phyloP scores from a whole-genome alignment of 2,113 vertebrate genomes.

The Pachypanchax playfairii region DNA sequence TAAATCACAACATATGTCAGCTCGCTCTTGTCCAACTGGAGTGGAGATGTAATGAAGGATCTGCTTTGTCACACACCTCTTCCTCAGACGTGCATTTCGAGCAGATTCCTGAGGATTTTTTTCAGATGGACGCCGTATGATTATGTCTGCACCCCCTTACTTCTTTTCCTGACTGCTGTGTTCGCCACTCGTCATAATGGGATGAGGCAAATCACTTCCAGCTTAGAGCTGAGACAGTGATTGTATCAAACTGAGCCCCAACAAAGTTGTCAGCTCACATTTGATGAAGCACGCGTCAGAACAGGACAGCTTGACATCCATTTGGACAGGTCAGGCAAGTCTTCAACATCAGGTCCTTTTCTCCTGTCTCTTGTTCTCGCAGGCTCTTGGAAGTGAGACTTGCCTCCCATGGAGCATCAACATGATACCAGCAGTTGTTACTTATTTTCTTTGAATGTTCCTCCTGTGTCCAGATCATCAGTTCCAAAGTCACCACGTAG shows the following conservation, averaged over 20 bases:
- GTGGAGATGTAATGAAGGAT: slow-evolving; percentile 14
- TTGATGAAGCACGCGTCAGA: slow-evolving; percentile 73
- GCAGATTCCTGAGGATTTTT: slow-evolving; percentile 32
- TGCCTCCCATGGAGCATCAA: too few relatives aligned
- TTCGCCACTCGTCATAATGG: slow-evolving; percentile 62
- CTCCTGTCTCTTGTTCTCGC: too few relatives aligned
- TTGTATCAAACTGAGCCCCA: slow-evolving; percentile 76
- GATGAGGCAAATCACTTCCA: slow-evolving; percentile 67
- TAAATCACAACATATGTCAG: slow-evolving; percentile 41
- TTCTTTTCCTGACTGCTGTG: slow-evolving; percentile 12
- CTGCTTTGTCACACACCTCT: not conserved
- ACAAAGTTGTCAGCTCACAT: slow-evolving; percentile 78
- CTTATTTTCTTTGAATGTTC: slow-evolving; percentile 30
- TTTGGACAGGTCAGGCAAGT: slow-evolving; percentile 59
- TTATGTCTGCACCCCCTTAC: slow-evolving; percentile 27
- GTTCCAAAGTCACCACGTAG: slow-evolving; percentile 51
- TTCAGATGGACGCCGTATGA: slow-evolving; percentile 33
- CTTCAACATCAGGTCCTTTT: too few relatives aligned
- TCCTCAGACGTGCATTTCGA: slow-evolving; percentile 39
- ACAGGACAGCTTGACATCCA: slow-evolving; percentile 33
- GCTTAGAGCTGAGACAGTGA: slow-evolving; percentile 59
- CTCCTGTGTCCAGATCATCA: slow-evolving; percentile 29
- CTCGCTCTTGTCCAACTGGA: slow-evolving; percentile 30
- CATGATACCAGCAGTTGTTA: too few relatives aligned
- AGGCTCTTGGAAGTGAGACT: too few relatives aligned